Conservation (phyloP, 30 jellyfish, hydroid and myxozoan genomes). For the Haliclystus octoradiatus region DNA sequence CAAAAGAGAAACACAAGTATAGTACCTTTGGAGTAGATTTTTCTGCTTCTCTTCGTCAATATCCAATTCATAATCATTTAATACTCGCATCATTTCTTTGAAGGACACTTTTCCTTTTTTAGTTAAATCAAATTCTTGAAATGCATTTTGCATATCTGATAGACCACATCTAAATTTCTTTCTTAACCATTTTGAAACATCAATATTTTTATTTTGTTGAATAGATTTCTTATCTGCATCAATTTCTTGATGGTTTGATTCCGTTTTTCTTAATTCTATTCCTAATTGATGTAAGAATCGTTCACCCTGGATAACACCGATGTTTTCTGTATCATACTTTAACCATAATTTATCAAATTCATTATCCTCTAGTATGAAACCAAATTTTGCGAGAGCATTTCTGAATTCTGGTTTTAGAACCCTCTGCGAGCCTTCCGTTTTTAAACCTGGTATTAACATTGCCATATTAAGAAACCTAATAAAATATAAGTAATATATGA, state of each 20-base stretch:
- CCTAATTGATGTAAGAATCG: conserved; percentile 30
- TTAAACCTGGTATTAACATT: conserved; percentile 30
- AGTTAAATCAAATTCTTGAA: conserved; percentile 47
- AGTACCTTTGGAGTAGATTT: conserved; percentile 42
- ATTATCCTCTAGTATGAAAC: conserved; percentile 32
- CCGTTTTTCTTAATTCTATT: conserved; percentile 3
- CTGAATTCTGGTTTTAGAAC: conserved; percentile 52
- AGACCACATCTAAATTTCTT: conserved; percentile 48
- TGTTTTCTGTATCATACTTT: conserved; percentile 43
- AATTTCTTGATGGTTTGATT: neutral
- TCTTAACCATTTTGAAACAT: conserved; percentile 33
- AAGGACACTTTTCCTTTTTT: conserved; percentile 37
- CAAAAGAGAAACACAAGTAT: too few relatives aligned
- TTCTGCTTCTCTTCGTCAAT: conserved; percentile 29
- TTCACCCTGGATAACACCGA: conserved; percentile 47
- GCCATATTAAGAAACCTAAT: conserved; percentile 47
- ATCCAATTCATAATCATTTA: conserved; percentile 43
- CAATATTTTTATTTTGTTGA: neutral
- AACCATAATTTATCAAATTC: conserved; percentile 79
- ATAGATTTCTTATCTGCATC: conserved; percentile 6
- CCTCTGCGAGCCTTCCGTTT: conserved; percentile 50
- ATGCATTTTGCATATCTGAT: conserved; percentile 56
- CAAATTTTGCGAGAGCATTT: conserved; percentile 34
- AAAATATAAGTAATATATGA: too few relatives aligned
- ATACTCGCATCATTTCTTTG: conserved; percentile 36